Base-by-base conservation (phyloP, 2,797 vertebrate genomes). In the Hypotaenidia okinawae region DNA sequence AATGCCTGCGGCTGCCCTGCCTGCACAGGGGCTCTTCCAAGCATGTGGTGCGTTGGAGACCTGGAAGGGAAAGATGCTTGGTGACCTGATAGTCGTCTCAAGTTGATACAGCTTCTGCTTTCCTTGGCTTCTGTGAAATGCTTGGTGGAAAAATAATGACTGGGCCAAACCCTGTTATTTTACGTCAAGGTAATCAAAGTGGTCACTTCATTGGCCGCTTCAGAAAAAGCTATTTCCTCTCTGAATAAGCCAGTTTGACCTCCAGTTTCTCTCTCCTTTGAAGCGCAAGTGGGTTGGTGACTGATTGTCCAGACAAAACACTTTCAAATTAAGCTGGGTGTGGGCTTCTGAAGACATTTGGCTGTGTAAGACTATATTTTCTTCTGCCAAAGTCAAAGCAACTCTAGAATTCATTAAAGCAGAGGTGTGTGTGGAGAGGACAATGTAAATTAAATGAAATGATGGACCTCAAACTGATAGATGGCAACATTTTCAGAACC, bases 141-240 rank as follows among this genome's bases (percentile, higher is more conserved):
- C 43, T 89, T n/a, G 57, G 63, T 93, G 88, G 84, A 94, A 95
- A 85, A 96, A 87, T 16, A 86, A 58, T 39, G 19, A 10, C 12
- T 5, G 51, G 80, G 93, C 86, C 95, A 94, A 89, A 81, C 57
- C 22, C 13, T 80, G 27, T 90, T 95, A 35, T 93, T 96, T 79
- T 52, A 37, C 67, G 49, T 94, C 69, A 89, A 62, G 51, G 37
- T 90, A 95, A 93, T 90, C 37, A 6, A 51, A 93, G 52, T 43
- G 79, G 70, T 93, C 77, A 72, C 86, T 95, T 95, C 55, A 16
- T 76, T 91, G 91, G 62, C 94, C 90, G 86, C 84, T 82, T 32
- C 63, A 87, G 84, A 72, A 62, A 1, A 62, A 92, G 87, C 77
- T 86, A 73, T 95, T 95, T 94, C 86, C 88, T 76, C 41, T 41